These are phyloP conservation scores for Sorex fumeus DNA, from an alignment of 2,113 vertebrate genomes.

Conservation along the genomic window DNA sequence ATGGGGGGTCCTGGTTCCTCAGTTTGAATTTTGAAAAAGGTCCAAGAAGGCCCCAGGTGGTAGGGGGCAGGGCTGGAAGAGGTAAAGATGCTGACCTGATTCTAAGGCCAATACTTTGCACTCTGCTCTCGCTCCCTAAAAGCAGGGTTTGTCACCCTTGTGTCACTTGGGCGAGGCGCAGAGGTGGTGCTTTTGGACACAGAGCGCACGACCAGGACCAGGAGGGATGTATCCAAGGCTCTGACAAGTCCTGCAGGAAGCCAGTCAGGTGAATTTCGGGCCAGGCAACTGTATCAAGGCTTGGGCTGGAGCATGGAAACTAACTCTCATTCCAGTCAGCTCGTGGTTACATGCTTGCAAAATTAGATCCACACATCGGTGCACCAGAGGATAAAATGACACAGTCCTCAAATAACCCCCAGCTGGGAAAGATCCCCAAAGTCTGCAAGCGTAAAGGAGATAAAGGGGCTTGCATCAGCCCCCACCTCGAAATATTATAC, in stretches of 20 bases:
- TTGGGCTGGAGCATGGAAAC: neutral
- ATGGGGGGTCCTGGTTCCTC: neutral
- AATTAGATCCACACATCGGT: neutral
- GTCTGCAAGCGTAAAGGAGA: neutral
- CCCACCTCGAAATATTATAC: neutral
- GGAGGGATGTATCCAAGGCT: neutral
- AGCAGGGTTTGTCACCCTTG: neutral
- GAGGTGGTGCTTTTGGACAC: neutral
- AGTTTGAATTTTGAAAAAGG: neutral
- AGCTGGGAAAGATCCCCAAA: neutral
- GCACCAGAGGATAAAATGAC: neutral
- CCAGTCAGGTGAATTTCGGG: neutral
- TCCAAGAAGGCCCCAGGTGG: neutral
- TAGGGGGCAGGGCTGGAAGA: neutral
- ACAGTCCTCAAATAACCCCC: neutral
- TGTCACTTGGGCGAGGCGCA: neutral
- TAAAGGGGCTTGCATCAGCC: neutral
- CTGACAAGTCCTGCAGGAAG: neutral
- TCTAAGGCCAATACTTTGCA: neutral
- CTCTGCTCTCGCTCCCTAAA: neutral
- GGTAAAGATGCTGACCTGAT: neutral
- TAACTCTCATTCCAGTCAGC: too few species aligned
- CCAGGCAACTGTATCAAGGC: neutral
- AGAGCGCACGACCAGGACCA: rapidly evolving
- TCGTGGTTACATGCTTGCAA: neutral